Percentiles rank a stretch among this genome's conserved stretches.
Conservation (phyloP, 2,113 vertebrate genomes). For the Choloepus hoffmanni region DNA sequence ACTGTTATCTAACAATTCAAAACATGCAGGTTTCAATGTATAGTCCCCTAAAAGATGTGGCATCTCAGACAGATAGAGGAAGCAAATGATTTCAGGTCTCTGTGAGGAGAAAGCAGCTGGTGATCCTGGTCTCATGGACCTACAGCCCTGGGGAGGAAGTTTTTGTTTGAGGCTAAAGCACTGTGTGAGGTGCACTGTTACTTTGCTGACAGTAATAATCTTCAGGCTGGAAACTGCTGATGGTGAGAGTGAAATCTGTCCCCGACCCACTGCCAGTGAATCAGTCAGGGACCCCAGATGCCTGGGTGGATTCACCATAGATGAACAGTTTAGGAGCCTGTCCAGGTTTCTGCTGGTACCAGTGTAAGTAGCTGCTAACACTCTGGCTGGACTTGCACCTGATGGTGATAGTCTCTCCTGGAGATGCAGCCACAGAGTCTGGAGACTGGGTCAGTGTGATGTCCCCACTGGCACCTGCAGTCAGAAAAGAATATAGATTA, state of each 20-base stretch:
- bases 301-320: not conserved
- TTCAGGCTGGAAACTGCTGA: not conserved
- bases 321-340: not conserved
- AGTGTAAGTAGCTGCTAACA: not conserved
- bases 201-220: constrained; percentile 21
- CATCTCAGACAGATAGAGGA: not conserved
- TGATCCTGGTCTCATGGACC: too few species aligned
- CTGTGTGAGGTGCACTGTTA: not conserved
- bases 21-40: too few species aligned
- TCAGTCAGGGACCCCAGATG: not conserved
- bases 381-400: constrained; percentile 65
- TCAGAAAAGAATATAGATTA: not conserved
- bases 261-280: constrained; percentile 1
- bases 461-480: not conserved
- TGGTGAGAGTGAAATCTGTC: not conserved
- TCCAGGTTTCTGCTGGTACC: constrained; percentile 74
- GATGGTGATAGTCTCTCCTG: not conserved
- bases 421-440: not conserved
- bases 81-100: rapidly evolving
- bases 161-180: not conserved
- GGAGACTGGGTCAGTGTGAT: not conserved
- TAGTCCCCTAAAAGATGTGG: too few species aligned
- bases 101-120: too few species aligned
- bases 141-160: not conserved
- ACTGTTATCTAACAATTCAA: too few species aligned